Percentiles rank a stretch among this genome's conserved stretches.
Conservation (phyloP, 2,888 invertebrate genomes). For the Volucella inanis region DNA sequence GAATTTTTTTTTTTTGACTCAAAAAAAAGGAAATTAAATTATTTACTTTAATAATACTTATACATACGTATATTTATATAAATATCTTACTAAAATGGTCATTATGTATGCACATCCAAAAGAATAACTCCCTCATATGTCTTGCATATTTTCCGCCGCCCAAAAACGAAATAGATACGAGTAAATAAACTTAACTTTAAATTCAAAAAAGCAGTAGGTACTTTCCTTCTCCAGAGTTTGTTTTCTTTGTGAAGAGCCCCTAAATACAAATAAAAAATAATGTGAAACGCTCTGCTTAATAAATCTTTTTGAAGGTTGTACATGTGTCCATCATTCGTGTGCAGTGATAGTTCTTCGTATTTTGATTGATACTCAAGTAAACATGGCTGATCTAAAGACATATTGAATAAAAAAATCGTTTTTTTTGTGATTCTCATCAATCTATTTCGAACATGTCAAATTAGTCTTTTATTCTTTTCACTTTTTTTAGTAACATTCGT, state of each 20-base stretch:
- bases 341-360: conserved; percentile 18
- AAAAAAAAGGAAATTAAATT: too few species aligned
- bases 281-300: conserved; percentile 78
- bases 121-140: too few species aligned
- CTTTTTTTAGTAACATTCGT: conserved; percentile 16
- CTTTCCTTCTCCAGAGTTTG: conserved; percentile 62
- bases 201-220: conserved; percentile 3
- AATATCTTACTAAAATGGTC: too few species aligned
- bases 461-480: conserved; percentile 56
- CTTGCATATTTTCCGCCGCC: too few species aligned
- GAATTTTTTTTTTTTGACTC: too few species aligned
- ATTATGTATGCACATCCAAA: too few species aligned
- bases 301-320: conserved; percentile 77
- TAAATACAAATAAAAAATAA: conserved; percentile 81
- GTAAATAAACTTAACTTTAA: too few species aligned
- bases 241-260: conserved; percentile 80
- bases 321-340: conserved; percentile 79
- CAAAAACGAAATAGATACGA: too few species aligned
- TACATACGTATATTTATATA: too few species aligned
- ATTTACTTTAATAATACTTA: too few species aligned
- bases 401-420: conserved; percentile 10
- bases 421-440: conserved; percentile 24
- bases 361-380: conserved; percentile 53
- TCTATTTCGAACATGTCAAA: conserved; percentile 60
- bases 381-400: conserved; percentile 7